Evolutionary conservation across 2,113 vertebrate genomes (phyloP), one percentile per base, ranked within the genome.

Genomic region (Aldabrachelys gigantea): DNA sequence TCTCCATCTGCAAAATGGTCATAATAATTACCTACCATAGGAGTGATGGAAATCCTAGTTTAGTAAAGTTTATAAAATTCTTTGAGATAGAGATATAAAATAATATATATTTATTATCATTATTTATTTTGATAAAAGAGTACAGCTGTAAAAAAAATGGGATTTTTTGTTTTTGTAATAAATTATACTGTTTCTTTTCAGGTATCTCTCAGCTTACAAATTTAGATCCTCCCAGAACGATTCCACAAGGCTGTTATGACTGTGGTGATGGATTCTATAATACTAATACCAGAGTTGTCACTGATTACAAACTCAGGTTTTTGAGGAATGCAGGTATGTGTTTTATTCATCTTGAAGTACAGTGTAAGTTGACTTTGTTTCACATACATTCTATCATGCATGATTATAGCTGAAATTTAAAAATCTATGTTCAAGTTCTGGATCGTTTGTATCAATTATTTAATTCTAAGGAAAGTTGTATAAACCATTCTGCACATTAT

Each of bases 211-310:
- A 99, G 87, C 93, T 99, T 62, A 99, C 98, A 90, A 98, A 99
- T 62, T 90, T 95, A 82, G 98, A 99, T 95, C 99, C 99, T 57
- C 98, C 98, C 31, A 96, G 96, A 80, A 89, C 93, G 87, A 99
- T 99, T 92, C 99, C 99, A 17, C 82, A 97, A 44, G 99, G 98
- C 47, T 99, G 97, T 92, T 99, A 99, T 2, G 99, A 99, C 89
- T 99, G 99, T 88, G 99, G 98, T 35, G 99, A 99, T 17, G 99
- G 99, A 85, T 99, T 99, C 98, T 99, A 99, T 92, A 95, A 99
- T 89, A 99, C 99, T 0, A 10, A 56, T n/a, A 98, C 98, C 21
- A 98, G 99, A 95, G 92, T 98, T 6, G 56, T 99, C 91, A 98
- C 93, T 79, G 98, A 99, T 96, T 99, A 99, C 90, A 47, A 93